A percentile compares a stretch with the other conserved stretches of the same genome.
phyloP scores from a whole-genome alignment of 2,797 vertebrate genomes.

The Stomatorhinus walkeri region DNA sequence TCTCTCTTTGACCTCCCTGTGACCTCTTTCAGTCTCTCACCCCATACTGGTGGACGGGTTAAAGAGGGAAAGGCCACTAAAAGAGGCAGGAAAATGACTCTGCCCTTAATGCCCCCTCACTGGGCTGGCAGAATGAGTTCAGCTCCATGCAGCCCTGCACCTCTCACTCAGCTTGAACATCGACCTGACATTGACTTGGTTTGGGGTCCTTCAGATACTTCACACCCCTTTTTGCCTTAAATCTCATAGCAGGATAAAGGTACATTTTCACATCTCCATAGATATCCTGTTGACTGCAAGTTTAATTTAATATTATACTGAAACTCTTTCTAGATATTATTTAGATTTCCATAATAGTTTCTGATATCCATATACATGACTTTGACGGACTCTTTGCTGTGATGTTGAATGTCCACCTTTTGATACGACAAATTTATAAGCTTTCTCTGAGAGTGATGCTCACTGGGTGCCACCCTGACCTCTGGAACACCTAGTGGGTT shows the following conservation, averaged over 20 bases:
- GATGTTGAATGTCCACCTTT: background rate
- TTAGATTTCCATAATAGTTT: background rate
- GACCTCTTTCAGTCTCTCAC: background rate
- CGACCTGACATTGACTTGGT: background rate
- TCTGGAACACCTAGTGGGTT: background rate
- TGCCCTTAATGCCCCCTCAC: constrained; percentile 26
- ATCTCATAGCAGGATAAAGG: background rate
- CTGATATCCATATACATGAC: background rate
- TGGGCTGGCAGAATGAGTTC: background rate
- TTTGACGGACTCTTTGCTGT: background rate
- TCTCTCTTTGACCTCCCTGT: background rate
- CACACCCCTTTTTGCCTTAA: background rate
- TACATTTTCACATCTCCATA: background rate
- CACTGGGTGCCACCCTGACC: background rate
- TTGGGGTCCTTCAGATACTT: background rate
- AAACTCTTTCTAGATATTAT: background rate
- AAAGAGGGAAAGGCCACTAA: background rate
- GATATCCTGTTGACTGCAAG: background rate
- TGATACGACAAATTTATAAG: background rate
- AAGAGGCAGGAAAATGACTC: constrained; percentile 36
- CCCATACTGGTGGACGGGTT: background rate
- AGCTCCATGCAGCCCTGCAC: background rate
- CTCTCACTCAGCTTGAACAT: background rate
- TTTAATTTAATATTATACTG: background rate
- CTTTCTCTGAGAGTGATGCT: too few relatives aligned